These are phyloP conservation scores for Seriola quinqueradiata DNA, from an alignment of 2,113 vertebrate species.

Conservation along the genomic window DNA sequence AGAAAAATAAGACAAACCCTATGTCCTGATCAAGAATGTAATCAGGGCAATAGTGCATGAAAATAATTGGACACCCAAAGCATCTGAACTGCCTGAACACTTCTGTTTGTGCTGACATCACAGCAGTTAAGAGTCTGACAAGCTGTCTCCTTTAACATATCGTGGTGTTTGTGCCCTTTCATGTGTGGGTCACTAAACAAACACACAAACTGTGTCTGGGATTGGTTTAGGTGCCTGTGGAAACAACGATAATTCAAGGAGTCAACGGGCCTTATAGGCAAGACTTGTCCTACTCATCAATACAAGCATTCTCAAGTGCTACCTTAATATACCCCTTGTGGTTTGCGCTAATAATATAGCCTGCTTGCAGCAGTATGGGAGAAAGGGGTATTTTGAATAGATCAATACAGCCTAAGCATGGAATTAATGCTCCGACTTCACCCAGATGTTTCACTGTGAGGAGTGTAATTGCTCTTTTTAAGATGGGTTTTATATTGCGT, in stretches of 20 bases:
- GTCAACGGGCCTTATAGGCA: constrained; percentile 70
- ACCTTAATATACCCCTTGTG: constrained; percentile 60
- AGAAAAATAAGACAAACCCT: constrained; percentile 55
- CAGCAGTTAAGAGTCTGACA: constrained; percentile 72
- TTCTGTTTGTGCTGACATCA: constrained; percentile 69
- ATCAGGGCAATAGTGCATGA: constrained; percentile 70
- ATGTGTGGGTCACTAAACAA: constrained; percentile 68
- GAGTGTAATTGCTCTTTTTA: constrained; percentile 17
- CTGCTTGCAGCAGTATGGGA: constrained; percentile 10
- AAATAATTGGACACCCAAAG: constrained; percentile 74
- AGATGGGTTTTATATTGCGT: neutral
- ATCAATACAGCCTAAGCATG: constrained; percentile 41
- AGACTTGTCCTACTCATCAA: constrained; percentile 72
- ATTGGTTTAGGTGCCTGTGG: constrained; percentile 60
- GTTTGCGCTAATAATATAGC: constrained; percentile 50
- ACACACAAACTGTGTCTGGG: constrained; percentile 59
- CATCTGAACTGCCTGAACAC: constrained; percentile 51
- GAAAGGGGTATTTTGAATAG: constrained; percentile 20
- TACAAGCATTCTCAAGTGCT: constrained; percentile 62
- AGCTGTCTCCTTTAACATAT: constrained; percentile 69
- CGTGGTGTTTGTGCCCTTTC: constrained; percentile 60
- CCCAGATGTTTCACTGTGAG: constrained; percentile 7
- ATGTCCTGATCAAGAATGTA: constrained; percentile 62
- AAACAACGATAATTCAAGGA: constrained; percentile 73
- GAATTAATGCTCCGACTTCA: constrained; percentile 20